Base-by-base conservation (phyloP, 2,888 invertebrate genomes). In the Pharmacophagus antenor region DNA sequence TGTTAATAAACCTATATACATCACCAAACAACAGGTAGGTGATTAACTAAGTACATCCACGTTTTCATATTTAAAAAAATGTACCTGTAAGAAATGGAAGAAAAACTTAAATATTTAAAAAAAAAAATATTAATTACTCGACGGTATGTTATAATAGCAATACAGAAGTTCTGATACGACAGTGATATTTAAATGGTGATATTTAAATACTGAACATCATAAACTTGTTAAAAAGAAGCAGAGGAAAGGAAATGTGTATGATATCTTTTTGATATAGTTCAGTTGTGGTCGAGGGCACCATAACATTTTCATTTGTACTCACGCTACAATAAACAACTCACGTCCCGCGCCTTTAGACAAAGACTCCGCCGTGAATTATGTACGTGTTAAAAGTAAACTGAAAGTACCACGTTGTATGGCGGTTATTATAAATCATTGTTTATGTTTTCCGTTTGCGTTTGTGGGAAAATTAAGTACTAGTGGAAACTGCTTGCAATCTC, bases 1-100 rank as follows among this genome's bases (percentile, higher is more conserved):
- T 77, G 93, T 98, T 84, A 99, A 99, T 92, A 98, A 98, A 88
- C 99, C 99, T 65, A 97, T 99, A 82, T 98, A 98, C 91, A 97
- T 99, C 84, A 98, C 98, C 65, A 96, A 96, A 91, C 97, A 98
- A 93, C 98, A 99, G 95, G 98, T 98, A 87, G 62, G 17, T 42
- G n/a, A 6, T 42, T 5, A 7, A 17, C 10, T 42, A n/a, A 18
- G 31, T 31, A 12, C 3, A 12, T 31, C 27, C 3, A 27, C 7
- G 10, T 27, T 27, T 10, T 1, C n/a, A n/a, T n/a, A n/a, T n/a
- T n/a, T n/a, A n/a, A n/a, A n/a, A n/a, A n/a, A n/a, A n/a, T n/a
- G n/a, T n/a, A n/a, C n/a, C n/a, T n/a, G n/a, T n/a, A n/a, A n/a
- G n/a, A n/a, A n/a, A n/a, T n/a, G n/a, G n/a, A n/a, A n/a, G n/a